Conservation (phyloP, 2,797 vertebrate species). For the Alauda arvensis region DNA sequence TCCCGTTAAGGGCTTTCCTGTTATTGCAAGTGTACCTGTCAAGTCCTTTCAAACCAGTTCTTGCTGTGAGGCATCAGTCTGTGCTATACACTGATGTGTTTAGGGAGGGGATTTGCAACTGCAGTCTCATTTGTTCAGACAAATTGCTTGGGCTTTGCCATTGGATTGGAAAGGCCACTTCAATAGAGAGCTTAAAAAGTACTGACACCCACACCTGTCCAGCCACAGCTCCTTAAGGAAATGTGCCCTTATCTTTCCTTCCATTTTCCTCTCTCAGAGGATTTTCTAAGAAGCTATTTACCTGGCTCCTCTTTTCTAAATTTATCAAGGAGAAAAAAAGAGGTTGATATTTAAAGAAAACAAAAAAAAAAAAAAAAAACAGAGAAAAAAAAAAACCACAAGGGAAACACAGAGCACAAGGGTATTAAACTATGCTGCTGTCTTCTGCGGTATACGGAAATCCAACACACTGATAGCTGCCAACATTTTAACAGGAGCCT, state of each 20-base stretch:
- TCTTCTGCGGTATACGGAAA: neutral
- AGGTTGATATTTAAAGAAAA: neutral
- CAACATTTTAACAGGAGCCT: slow-evolving; percentile 9
- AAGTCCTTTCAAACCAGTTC: neutral
- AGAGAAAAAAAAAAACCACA: too few relatives aligned
- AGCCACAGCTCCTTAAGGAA: neutral
- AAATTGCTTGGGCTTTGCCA: neutral
- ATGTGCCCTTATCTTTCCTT: neutral
- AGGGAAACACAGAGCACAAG: neutral
- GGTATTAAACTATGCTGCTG: neutral
- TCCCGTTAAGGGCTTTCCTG: neutral
- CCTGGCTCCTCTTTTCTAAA: neutral
- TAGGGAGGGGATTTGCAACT: neutral
- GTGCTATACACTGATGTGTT: neutral
- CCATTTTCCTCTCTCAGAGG: neutral
- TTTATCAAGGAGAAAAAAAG: neutral
- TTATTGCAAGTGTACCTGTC: neutral
- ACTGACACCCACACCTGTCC: neutral
- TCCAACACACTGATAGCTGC: neutral
- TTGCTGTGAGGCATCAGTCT: neutral
- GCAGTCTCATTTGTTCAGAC: neutral
- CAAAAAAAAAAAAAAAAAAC: neutral
- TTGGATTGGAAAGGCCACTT: neutral
- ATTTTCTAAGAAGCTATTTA: neutral
- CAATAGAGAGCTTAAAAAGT: neutral